Base-by-base conservation (phyloP, 2,113 vertebrate genomes). In the Hippoglossus stenolepis region DNA sequence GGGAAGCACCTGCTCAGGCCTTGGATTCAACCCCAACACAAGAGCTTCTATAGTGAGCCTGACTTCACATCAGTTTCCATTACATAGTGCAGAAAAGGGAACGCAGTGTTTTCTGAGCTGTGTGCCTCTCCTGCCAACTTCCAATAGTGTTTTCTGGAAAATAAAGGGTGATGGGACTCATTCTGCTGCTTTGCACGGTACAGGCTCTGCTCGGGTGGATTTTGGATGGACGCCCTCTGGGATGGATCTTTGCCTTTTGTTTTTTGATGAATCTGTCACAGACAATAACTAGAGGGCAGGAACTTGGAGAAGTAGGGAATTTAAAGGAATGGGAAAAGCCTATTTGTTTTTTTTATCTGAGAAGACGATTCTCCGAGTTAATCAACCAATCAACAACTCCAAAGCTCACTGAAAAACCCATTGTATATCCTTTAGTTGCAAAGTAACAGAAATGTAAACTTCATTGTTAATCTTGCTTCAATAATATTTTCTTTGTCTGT, bases 241-340 rank as follows among this genome's bases (percentile, higher is more conserved):
- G 86, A 80, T 71, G 60, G 64, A 78, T 82, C 77, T 75, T 79
- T 70, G 24, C 31, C 47, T 23, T 84, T 85, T 90, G 86, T 87
- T 90, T 87, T 90, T 80, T 80, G 59, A 86, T 69, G 71, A 79
- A 83, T 51, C 70, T 82, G 76, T 89, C 75, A 86, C 67, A 65
- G 65, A 75, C 62, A 85, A 79, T 75, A 73, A 87, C 28, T 61
- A 57, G 60, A 77, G 67, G 78, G 20, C 28, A n/a, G 73, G 60
- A 73, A 84, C 62, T 73, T 63, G 54, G 31, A 68, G 26, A 79
- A 58, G 31, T 20, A n/a, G 5, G 47, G 10, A 7, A 70, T 35
- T 31, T 54, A 49, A 49, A 17, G 47, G 18, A 51, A 51, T 5
- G 47, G 17, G 18, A 51, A 18, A 5, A 51, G 45, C 14, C 14